A percentile compares a stretch with the other conserved stretches of the same genome.
phyloP scores from a whole-genome alignment of 2,797 vertebrate genomes.

The Lepilemur ruficaudatus region DNA sequence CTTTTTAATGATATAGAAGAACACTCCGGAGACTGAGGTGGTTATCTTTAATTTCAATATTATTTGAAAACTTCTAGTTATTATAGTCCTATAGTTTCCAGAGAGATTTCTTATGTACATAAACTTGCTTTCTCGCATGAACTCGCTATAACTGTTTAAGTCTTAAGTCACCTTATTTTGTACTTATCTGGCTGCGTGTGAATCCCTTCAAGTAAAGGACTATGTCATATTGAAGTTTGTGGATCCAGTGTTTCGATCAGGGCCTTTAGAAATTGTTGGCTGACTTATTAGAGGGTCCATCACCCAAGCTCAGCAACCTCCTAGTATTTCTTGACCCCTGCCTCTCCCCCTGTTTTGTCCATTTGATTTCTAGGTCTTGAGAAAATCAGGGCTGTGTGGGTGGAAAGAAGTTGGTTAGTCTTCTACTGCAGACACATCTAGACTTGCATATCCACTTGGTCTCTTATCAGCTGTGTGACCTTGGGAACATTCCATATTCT shows the following conservation, averaged over 20 bases:
- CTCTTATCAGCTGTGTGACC: background rate
- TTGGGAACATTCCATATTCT: background rate
- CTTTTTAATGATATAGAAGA: constrained; percentile 65
- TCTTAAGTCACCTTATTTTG: background rate
- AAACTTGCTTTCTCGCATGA: constrained; percentile 5
- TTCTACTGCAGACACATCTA: background rate
- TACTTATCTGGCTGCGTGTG: background rate
- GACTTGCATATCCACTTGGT: background rate
- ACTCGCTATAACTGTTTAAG: background rate
- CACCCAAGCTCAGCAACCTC: background rate
- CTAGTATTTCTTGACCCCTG: background rate
- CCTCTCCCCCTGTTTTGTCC: background rate
- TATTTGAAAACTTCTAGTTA: constrained; percentile 44
- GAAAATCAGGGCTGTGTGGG: background rate
- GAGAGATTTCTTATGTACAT: background rate
- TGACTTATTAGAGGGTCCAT: background rate
- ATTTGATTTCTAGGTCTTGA: background rate
- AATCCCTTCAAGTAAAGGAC: background rate
- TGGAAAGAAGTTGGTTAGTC: background rate
- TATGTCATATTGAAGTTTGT: background rate
- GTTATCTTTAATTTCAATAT: constrained; percentile 55
- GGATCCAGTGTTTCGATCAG: background rate
- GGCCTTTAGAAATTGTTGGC: background rate
- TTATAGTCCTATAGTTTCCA: constrained; percentile 10
- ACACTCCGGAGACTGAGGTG: constrained; percentile 45